Base-by-base conservation (phyloP, 2,888 invertebrate species). In the Clostera curtula region DNA sequence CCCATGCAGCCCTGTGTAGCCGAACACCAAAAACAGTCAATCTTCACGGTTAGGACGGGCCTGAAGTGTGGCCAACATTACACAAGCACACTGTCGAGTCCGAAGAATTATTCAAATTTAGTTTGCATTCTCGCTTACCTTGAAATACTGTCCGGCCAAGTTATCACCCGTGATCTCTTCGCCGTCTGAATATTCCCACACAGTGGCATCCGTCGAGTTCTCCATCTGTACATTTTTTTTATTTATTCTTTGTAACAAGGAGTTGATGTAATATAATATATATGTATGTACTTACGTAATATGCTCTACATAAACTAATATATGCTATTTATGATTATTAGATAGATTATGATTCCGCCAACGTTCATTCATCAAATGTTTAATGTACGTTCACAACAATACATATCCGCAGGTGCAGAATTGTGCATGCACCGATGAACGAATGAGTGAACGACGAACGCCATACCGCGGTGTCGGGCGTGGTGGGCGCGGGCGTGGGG, bases 1-100 rank as follows among this genome's bases (percentile, higher is more conserved):
- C 93, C 91, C 51, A 97, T 75, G 65, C 97, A 97, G 4, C 97
- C 97, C 85, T 95, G 87, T 26, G 12, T 13, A 18, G 22, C 16
- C 15, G 7, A 9, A 9, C 24, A 20, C 19, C 10, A 13, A 21
- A 10, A 10, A 16, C 25, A 11, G 11, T 11, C n/a, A 12, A 9
- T n/a, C 6, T 19, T 2, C 10, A 12, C 11, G 2, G 20, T 8
- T 6, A 12, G 8, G 3, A 18, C 18, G 3, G n/a, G 8, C 18
- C 7, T 8, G n/a, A 3, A 18, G 3, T 8, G 3, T 8, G 8
- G 3, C 4, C 18, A 18, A 5, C 18, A 8, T 7, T 8, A 18
- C 18, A 18, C 6, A n/a, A 18, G n/a, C 6, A 6, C 3, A 18
- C 3, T 5, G n/a, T 18, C 3, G 18, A 7, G 3, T 18, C n/a